Base-by-base conservation (phyloP, 2,113 vertebrate genomes). In the Lipophrys pholis region DNA sequence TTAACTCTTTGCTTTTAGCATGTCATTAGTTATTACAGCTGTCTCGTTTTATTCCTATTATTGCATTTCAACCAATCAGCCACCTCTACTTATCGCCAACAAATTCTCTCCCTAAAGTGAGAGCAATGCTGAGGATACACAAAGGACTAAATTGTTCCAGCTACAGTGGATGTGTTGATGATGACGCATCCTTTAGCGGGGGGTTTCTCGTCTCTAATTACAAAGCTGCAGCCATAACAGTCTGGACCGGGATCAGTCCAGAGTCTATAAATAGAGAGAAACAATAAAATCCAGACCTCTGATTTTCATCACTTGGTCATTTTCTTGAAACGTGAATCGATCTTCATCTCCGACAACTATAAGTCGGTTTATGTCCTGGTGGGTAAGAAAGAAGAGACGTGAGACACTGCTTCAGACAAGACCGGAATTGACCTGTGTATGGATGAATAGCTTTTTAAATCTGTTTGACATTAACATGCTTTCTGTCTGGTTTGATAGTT, bases 181-280 rank as follows among this genome's bases (percentile, higher is more conserved):
- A 1, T 42, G 72, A 66, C 66, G 6, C 72, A 11, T 82, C 82
- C 56, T 63, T 50, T 16, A 51, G 60, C 48, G 2, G 68, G 46
- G 61, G 51, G n/a, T 67, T 59, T 15, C 62, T 73, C 35, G 6
- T 64, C 73, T 82, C 69, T 87, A 72, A 85, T 82, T 82, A 82
- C 69, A 4, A 60, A 49, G 48, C 66, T 57, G 57, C 65, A 82
- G 82, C 69, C 79, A 69, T 65, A 83, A 85, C 82, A 69, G 73
- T 80, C 78, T 79, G 78, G 55, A 17, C 38, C 70, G 1, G 50
- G 61, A 30, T 1, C 58, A 1, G 50, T 0, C 7, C 60, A 1
- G 52, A 3, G 2, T 1, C 85, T 69, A 72, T 40, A 78, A 80
- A 80, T 75, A 78, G 65, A 76, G 15, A 11, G 52, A 6, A 8